Evolutionary conservation across 1,140 invertebrate genomes (phyloP).

Genomic region (Nylanderia fulva): DNA sequence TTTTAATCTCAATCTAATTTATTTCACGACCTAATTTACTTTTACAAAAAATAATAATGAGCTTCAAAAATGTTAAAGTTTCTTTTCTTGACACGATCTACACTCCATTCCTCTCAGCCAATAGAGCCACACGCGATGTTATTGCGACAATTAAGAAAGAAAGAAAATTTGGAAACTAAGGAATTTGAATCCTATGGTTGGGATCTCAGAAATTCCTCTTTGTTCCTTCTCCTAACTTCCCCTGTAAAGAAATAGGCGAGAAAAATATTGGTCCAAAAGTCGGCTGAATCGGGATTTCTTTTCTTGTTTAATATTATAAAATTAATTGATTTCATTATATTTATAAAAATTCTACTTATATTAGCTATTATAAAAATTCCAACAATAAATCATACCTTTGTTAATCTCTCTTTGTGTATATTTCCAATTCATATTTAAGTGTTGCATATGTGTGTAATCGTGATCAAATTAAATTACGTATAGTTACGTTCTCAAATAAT

Average conservation of each 20-base stretch:
- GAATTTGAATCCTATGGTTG: too few relatives aligned
- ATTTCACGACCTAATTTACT: too few relatives aligned
- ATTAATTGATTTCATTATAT: not conserved
- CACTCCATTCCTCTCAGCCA: too few relatives aligned
- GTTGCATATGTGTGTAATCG: not conserved
- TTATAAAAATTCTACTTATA: not conserved
- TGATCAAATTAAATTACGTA: not conserved
- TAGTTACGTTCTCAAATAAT: not conserved
- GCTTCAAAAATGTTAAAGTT: not conserved
- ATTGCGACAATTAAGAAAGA: too few relatives aligned
- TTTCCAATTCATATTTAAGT: not conserved
- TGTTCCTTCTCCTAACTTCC: too few relatives aligned
- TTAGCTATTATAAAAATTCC: not conserved
- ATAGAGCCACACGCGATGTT: too few relatives aligned
- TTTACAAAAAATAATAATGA: not conserved
- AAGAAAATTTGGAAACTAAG: too few relatives aligned
- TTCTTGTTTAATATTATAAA: slow-evolving; percentile 11
- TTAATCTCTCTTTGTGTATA: not conserved
- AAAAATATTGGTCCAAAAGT: too few relatives aligned
- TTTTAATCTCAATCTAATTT: not conserved
- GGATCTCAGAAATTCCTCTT: too few relatives aligned
- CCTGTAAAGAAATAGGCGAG: too few relatives aligned
- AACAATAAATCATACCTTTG: not conserved
- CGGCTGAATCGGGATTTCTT: too few relatives aligned
- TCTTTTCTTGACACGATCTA: too few relatives aligned